Evolutionary conservation across 2,888 invertebrate genomes (phyloP).

Genomic region (Agriopis leucophaearia): DNA sequence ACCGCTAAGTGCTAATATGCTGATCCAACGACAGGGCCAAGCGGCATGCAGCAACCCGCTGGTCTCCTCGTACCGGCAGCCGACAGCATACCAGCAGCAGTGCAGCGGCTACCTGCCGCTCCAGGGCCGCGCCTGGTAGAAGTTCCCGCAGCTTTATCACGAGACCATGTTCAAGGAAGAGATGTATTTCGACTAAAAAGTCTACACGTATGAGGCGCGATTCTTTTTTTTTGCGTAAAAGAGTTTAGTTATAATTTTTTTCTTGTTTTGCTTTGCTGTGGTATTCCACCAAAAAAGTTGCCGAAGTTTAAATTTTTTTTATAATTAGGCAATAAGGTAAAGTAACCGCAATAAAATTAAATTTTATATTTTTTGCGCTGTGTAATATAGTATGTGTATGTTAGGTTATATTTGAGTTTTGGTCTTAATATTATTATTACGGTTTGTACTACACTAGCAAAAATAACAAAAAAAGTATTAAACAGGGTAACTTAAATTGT

Average conservation of each 20-base stretch:
- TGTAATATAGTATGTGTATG: too few relatives aligned
- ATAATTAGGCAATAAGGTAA: too few relatives aligned
- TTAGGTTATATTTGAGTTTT: too few relatives aligned
- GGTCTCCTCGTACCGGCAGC: slow-evolving; percentile 89
- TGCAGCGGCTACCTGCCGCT: slow-evolving; percentile 94
- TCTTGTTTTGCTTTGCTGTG: background rate
- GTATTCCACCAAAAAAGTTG: too few relatives aligned
- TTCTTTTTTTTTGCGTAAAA: background rate
- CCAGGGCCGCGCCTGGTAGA: slow-evolving; percentile 96
- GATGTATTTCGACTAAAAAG: slow-evolving; percentile 83
- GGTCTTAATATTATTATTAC: too few relatives aligned
- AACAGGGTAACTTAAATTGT: too few relatives aligned
- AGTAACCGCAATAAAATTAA: too few relatives aligned
- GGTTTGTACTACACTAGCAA: too few relatives aligned
- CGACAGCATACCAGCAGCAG: slow-evolving; percentile 92
- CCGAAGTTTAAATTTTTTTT: too few relatives aligned
- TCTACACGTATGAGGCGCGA: slow-evolving; percentile 24
- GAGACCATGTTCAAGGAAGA: slow-evolving; percentile 88
- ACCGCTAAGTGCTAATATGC: background rate
- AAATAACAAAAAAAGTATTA: too few relatives aligned
- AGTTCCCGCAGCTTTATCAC: slow-evolving; percentile 88
- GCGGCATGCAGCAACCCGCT: slow-evolving; percentile 84
- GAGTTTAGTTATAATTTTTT: background rate
- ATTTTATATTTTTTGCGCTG: too few relatives aligned
- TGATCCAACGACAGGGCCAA: slow-evolving; percentile 66